Percentiles rank a stretch among this genome's conserved stretches.
These are phyloP conservation scores for Poecilia latipinna DNA, from an alignment of 2,113 vertebrate genomes.

Conservation along the genomic window DNA sequence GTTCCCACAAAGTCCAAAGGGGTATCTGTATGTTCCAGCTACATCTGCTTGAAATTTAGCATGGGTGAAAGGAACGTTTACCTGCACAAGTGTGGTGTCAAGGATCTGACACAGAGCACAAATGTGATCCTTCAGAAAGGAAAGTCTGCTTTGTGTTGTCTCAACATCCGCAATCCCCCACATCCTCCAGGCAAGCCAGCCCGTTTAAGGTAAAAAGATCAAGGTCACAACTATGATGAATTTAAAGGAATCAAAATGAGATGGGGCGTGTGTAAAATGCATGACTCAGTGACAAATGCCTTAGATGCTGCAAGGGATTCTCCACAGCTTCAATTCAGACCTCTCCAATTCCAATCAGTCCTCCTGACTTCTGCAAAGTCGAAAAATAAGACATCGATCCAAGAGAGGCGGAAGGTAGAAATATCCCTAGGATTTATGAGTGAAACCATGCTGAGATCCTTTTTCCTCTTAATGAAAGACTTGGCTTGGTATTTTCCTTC, in stretches of 20 bases:
- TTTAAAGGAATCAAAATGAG: conserved; percentile 33
- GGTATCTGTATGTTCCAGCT: not conserved
- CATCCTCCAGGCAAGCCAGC: not conserved
- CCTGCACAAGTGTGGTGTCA: not conserved
- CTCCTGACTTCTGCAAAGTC: conserved; percentile 45
- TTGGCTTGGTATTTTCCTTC: conserved; percentile 31
- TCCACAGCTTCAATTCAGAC: conserved; percentile 16
- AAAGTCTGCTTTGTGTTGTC: conserved; percentile 22
- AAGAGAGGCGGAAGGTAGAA: conserved; percentile 38
- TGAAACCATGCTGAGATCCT: not conserved
- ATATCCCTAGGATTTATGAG: conserved; percentile 41
- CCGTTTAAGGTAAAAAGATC: conserved; percentile 39
- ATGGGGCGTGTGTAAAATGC: conserved; percentile 19
- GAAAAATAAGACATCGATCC: conserved; percentile 48
- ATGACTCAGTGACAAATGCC: conserved; percentile 44
- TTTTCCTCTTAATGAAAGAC: conserved; percentile 11
- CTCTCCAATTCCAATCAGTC: conserved; percentile 48
- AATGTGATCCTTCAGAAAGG: not conserved
- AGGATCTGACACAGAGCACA: conserved; percentile 6
- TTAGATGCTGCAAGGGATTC: conserved; percentile 19
- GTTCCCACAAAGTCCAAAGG: conserved; percentile 2
- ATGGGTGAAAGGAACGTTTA: conserved; percentile 3
- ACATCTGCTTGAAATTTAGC: conserved; percentile 1
- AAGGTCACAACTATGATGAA: conserved; percentile 23
- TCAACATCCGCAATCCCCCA: conserved; percentile 15